These are phyloP conservation scores for Brachyhypopomus occidentalis DNA, from an alignment of 2,113 vertebrate species.

Conservation along the genomic window DNA sequence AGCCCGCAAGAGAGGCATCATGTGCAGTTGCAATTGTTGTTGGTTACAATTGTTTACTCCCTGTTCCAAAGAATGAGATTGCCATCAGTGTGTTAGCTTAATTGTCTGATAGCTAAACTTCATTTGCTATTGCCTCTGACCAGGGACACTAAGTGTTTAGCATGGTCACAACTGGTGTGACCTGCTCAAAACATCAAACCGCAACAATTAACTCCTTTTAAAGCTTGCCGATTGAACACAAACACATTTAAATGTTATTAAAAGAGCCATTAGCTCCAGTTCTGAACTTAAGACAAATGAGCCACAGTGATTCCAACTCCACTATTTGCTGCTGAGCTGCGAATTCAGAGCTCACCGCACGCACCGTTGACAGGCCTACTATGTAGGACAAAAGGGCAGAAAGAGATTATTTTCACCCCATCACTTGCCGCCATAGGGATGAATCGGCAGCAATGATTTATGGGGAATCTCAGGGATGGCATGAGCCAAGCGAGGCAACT, in stretches of 20 bases:
- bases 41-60: no score
- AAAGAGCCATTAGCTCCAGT: conserved; percentile 23
- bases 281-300: conserved; percentile 6
- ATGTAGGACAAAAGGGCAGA: conserved; percentile 62
- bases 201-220: neutral
- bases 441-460: conserved; percentile 72
- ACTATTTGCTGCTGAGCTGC: conserved; percentile 25
- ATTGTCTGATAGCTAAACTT: neutral
- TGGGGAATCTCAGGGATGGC: conserved; percentile 64
- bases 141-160: neutral
- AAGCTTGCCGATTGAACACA: conserved; percentile 17
- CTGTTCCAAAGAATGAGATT: no score
- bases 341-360: conserved; percentile 16
- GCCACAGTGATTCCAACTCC: conserved; percentile 7
- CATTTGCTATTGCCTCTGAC: neutral
- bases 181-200: neutral
- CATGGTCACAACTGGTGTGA: neutral
- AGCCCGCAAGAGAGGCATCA: no score
- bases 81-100: neutral
- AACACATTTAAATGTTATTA: conserved; percentile 11
- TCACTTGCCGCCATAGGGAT: conserved; percentile 65
- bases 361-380: conserved; percentile 16
- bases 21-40: no score
- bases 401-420: conserved; percentile 68
- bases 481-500: conserved; percentile 62